Evolutionary conservation across 2,888 invertebrate species (phyloP).

Genomic region (Nineta flava): DNA sequence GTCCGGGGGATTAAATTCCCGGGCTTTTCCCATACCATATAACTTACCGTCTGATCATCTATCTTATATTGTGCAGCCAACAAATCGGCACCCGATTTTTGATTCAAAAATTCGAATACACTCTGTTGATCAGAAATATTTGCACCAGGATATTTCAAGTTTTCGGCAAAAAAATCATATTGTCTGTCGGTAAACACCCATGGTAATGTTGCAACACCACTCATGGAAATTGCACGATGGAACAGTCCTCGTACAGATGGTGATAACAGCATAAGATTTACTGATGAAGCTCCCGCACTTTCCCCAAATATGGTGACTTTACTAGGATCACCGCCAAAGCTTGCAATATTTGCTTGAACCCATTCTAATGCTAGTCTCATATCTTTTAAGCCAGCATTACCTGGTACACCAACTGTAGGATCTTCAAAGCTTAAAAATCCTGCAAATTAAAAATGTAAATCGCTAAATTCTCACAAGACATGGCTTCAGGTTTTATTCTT

Average conservation of each 20-base stretch:
- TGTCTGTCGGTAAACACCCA: not conserved
- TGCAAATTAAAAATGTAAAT: not conserved
- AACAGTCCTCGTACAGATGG: not conserved
- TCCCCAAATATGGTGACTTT: not conserved
- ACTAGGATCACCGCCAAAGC: not conserved
- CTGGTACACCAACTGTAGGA: not conserved
- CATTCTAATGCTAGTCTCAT: not conserved
- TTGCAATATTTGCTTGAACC: not conserved
- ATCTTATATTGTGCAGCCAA: not conserved
- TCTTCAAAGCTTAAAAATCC: conserved; percentile 1
- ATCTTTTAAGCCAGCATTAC: not conserved
- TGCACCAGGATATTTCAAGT: not conserved
- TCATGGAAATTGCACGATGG: not conserved
- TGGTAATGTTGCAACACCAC: not conserved
- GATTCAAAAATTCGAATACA: not conserved
- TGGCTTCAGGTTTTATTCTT: too few species aligned
- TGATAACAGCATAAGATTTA: not conserved
- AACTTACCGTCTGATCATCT: not conserved
- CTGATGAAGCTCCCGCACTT: not conserved
- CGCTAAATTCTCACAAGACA: too few species aligned
- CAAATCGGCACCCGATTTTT: not conserved
- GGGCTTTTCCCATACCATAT: too few species aligned
- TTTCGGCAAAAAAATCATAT: not conserved
- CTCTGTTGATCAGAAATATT: not conserved
- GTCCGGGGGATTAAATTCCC: too few species aligned